These are phyloP conservation scores for Caenorhabditis angaria DNA, from an alignment of 2,888 invertebrate genomes.

Conservation along the genomic window DNA sequence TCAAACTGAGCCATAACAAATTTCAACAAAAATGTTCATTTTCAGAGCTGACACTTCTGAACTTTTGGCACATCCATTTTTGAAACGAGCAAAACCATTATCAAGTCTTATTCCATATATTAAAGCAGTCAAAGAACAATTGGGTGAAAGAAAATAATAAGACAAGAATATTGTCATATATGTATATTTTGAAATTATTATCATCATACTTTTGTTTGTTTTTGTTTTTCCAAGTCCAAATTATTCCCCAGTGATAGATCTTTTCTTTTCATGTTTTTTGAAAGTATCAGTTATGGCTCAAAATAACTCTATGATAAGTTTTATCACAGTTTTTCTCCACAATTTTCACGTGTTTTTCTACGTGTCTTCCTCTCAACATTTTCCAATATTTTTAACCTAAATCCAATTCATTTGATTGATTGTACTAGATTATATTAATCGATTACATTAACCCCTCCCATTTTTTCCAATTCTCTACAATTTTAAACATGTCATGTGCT, in stretches of 20 bases:
- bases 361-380: neutral
- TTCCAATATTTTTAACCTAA: neutral
- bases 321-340: neutral
- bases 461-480: neutral
- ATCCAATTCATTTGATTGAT: neutral
- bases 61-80: slow-evolving; percentile 86
- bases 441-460: neutral
- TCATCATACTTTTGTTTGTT: neutral
- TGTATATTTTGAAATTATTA: slow-evolving; percentile 39
- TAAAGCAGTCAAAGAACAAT: slow-evolving; percentile 83
- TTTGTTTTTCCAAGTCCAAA: slow-evolving; percentile 22
- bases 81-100: slow-evolving; percentile 83
- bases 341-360: neutral
- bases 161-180: slow-evolving; percentile 12
- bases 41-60: slow-evolving; percentile 83
- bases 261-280: neutral
- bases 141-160: neutral
- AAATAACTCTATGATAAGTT: neutral
- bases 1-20: neutral
- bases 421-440: slow-evolving; percentile 4
- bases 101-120: slow-evolving; percentile 87
- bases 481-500: slow-evolving; percentile 4
- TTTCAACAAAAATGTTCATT: neutral
- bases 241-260: too few species aligned
- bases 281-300: neutral